These are phyloP conservation scores for Stenichneumon culpator DNA, from an alignment of 2,888 invertebrate species.

Conservation along the genomic window DNA sequence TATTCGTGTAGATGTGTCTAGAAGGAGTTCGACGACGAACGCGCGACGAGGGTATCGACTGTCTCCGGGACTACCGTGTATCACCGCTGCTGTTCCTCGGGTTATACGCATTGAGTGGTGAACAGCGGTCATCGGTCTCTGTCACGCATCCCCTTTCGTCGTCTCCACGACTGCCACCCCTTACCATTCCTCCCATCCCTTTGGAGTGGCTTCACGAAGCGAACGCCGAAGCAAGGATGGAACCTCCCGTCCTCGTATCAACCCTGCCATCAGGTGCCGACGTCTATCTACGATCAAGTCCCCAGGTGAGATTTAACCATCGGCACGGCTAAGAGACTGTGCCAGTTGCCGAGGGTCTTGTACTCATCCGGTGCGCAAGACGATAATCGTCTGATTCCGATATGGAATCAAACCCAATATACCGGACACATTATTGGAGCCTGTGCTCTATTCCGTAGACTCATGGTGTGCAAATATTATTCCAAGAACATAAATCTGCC, in stretches of 20 bases:
- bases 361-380: neutral
- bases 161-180: slow-evolving; percentile 55
- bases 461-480: no score
- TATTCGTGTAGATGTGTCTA: slow-evolving; percentile 44
- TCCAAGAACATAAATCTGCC: no score
- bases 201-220: slow-evolving; percentile 73
- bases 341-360: no score
- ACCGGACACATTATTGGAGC: no score
- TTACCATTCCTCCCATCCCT: slow-evolving; percentile 66
- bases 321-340: no score
- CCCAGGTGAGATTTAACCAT: no score
- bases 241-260: slow-evolving; percentile 70
- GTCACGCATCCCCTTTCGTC: slow-evolving; percentile 75
- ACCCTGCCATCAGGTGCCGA: slow-evolving; percentile 81
- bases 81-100: slow-evolving; percentile 39
- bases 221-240: slow-evolving; percentile 77
- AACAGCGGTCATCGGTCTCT: slow-evolving; percentile 83
- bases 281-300: slow-evolving; percentile 72
- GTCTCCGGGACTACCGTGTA: slow-evolving; percentile 49
- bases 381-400: no score
- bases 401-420: no score
- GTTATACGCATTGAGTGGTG: slow-evolving; percentile 74
- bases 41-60: slow-evolving; percentile 53
- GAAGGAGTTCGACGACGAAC: slow-evolving; percentile 40
- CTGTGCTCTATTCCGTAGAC: no score